Evolutionary conservation across 30 jellyfish, hydroid and myxozoan genomes (phyloP).

Genomic region (Haliclystus octoradiatus): DNA sequence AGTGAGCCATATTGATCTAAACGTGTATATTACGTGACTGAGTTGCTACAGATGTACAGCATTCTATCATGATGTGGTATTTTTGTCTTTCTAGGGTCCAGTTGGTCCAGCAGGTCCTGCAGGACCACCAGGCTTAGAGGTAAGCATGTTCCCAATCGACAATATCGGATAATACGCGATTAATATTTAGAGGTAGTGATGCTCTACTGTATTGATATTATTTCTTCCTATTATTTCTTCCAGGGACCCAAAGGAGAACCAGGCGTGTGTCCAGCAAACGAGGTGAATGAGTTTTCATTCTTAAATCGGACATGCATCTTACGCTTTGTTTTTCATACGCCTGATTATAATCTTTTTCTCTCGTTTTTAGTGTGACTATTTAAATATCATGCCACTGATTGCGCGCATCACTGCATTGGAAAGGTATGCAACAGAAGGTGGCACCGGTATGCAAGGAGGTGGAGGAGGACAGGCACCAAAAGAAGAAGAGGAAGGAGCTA

Average conservation of each 20-base stretch:
- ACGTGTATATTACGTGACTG: neutral
- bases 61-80: neutral
- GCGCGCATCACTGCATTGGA: conserved; percentile 97
- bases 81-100: conserved; percentile 58
- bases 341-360: neutral
- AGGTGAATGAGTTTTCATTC: conserved; percentile 14
- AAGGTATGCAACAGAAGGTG: conserved; percentile 98
- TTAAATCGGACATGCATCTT: neutral
- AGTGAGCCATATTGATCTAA: conserved; percentile 25
- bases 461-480: conserved; percentile 14
- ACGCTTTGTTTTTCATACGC: neutral
- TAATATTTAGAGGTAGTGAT: neutral
- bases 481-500: conserved; percentile 23
- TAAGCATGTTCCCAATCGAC: conserved; percentile 3
- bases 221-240: neutral
- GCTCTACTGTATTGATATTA: neutral
- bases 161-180: neutral
- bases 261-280: conserved; percentile 92
- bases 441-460: conserved; percentile 98
- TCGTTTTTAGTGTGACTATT: conserved; percentile 63
- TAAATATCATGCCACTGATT: conserved; percentile 95
- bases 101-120: conserved; percentile 96
- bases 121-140: conserved; percentile 93
- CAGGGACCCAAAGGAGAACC: conserved; percentile 97
- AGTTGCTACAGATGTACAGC: neutral